These are phyloP conservation scores for Oryzias woworae DNA, from an alignment of 2,113 vertebrate species.

Conservation along the genomic window DNA sequence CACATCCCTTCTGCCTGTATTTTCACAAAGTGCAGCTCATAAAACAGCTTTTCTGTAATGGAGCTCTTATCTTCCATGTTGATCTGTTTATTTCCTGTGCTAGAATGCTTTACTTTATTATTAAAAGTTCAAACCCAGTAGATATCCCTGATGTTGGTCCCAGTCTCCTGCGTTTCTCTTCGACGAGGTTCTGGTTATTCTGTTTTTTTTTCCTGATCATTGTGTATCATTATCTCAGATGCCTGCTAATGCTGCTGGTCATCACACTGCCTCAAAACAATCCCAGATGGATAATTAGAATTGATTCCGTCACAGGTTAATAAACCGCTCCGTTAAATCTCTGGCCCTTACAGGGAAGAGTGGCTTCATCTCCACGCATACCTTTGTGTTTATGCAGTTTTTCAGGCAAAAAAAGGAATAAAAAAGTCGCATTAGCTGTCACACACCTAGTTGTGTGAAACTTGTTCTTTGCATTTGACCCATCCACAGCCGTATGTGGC, in stretches of 20 bases:
- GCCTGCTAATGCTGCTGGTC: slow-evolving; percentile 38
- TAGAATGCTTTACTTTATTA: slow-evolving; percentile 9
- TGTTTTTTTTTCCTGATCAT: slow-evolving; percentile 23
- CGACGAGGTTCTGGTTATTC: slow-evolving; percentile 27
- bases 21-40: slow-evolving; percentile 21
- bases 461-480: too few species aligned
- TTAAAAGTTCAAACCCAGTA: slow-evolving; percentile 35
- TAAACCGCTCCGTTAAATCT: slow-evolving; percentile 90
- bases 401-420: slow-evolving; percentile 2
- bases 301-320: slow-evolving; percentile 90
- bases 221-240: slow-evolving; percentile 45
- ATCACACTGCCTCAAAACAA: slow-evolving; percentile 68
- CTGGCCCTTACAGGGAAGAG: slow-evolving; percentile 76
- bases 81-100: slow-evolving; percentile 14
- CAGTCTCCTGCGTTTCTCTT: background rate
- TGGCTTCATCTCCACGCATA: slow-evolving; percentile 7
- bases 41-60: slow-evolving; percentile 3
- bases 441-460: too few species aligned
- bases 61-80: slow-evolving; percentile 17
- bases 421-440: background rate
- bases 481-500: too few species aligned
- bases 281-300: slow-evolving; percentile 84
- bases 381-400: background rate
- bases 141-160: slow-evolving; percentile 47
- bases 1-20: slow-evolving; percentile 18